A percentile compares a stretch with the other conserved stretches of the same genome.
Conservation (phyloP, 2,113 vertebrate genomes). For the Columba livia region DNA sequence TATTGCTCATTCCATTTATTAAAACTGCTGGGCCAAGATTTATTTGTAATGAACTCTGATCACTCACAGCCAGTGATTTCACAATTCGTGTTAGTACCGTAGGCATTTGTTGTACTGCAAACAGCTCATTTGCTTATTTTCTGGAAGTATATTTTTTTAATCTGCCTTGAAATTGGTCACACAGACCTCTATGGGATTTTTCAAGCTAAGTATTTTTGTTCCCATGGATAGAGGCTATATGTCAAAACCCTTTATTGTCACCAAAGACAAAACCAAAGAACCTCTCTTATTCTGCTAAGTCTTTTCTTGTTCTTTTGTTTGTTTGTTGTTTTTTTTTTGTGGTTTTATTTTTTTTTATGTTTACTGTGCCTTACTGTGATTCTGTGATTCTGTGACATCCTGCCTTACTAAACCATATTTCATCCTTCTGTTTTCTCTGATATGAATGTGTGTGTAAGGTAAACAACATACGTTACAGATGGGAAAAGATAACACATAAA, state of each 20-base stretch:
- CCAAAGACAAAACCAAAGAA: background rate
- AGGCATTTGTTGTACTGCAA: constrained; percentile 38
- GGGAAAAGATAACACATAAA: constrained; percentile 21
- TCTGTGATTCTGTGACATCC: background rate
- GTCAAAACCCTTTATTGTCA: constrained; percentile 29
- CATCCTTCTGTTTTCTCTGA: background rate
- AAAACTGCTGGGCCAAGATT: constrained; percentile 46
- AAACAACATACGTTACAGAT: background rate
- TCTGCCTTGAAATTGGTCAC: constrained; percentile 14
- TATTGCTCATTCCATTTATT: constrained; percentile 42
- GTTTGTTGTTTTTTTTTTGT: background rate
- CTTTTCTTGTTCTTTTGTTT: background rate
- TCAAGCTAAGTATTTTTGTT: constrained; percentile 43
- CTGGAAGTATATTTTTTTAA: background rate
- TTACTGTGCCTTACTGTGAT: background rate
- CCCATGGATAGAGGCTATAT: constrained; percentile 33
- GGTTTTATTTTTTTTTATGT: background rate
- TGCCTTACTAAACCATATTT: background rate
- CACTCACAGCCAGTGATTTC: constrained; percentile 54
- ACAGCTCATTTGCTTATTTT: constrained; percentile 55
- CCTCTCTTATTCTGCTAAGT: background rate
- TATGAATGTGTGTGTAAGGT: background rate
- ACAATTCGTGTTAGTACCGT: constrained; percentile 25
- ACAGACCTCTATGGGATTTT: constrained; percentile 14
- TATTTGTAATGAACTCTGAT: constrained; percentile 67